phyloP scores from a whole-genome alignment of 2,797 vertebrate species.

The Eulemur coronatus region DNA sequence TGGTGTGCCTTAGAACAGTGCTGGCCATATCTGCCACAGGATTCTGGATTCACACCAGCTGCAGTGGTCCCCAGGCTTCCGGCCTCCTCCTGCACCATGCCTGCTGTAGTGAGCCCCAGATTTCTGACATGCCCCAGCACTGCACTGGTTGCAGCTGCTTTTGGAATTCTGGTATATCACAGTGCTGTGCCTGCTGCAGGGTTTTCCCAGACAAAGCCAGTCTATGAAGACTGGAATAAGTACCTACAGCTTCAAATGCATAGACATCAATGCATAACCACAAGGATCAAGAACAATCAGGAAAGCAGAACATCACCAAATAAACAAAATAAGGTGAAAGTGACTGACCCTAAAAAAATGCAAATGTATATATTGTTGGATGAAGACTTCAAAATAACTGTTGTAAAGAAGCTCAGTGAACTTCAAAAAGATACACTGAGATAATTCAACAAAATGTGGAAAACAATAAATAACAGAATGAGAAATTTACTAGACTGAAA shows the following conservation, averaged over 20 bases:
- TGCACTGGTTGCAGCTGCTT: background rate
- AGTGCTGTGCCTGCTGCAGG: background rate
- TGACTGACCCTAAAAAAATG: background rate
- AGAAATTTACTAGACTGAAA: background rate
- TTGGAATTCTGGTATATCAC: background rate
- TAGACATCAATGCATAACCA: background rate
- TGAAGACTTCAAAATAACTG: background rate
- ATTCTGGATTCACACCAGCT: background rate
- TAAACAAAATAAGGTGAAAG: background rate
- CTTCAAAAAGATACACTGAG: background rate
- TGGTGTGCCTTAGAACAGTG: background rate
- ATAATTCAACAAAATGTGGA: background rate
- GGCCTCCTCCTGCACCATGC: too few relatives aligned
- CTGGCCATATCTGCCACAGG: background rate
- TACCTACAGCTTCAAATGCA: background rate
- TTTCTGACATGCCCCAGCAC: background rate
- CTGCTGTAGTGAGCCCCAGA: background rate
- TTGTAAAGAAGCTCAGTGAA: background rate
- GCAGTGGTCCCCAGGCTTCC: background rate
- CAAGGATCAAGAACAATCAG: background rate
- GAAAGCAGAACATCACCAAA: background rate
- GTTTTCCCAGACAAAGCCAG: background rate
- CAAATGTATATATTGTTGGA: background rate
- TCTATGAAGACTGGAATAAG: background rate
- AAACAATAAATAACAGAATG: background rate